These are phyloP conservation scores for Mus minutoides DNA, from an alignment of 2,797 vertebrate genomes.

Conservation along the genomic window DNA sequence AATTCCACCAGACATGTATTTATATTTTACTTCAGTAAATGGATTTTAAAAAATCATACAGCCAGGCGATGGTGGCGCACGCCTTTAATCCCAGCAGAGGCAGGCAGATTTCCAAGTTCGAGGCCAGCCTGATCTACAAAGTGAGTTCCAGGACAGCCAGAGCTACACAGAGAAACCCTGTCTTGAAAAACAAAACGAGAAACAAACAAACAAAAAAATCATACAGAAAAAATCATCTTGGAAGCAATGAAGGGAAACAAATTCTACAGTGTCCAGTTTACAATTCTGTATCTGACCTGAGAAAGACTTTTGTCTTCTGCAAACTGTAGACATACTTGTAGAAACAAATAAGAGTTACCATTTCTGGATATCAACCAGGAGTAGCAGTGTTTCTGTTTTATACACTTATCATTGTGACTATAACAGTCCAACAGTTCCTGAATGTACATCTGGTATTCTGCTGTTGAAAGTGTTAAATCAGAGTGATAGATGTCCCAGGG, in stretches of 20 bases:
- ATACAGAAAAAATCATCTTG: not conserved
- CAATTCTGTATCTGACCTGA: not conserved
- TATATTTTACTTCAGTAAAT: constrained; percentile 29
- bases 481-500: not conserved
- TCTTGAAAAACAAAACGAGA: no score
- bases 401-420: not conserved
- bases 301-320: not conserved
- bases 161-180: no score
- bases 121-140: no score
- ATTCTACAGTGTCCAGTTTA: constrained; percentile 1
- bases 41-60: not conserved
- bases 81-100: no score
- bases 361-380: not conserved
- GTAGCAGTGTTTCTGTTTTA: not conserved
- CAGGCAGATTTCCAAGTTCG: no score
- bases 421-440: not conserved
- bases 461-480: constrained; percentile 6
- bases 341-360: not conserved
- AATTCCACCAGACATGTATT: not conserved
- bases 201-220: no score
- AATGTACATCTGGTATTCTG: constrained; percentile 15
- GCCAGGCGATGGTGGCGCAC: no score
- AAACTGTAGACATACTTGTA: not conserved
- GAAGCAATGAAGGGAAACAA: not conserved
- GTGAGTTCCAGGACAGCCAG: no score